Evolutionary conservation across 2,113 vertebrate species (phyloP), one percentile per base, ranked within the genome.

Genomic region (Dromiciops gliroides): DNA sequence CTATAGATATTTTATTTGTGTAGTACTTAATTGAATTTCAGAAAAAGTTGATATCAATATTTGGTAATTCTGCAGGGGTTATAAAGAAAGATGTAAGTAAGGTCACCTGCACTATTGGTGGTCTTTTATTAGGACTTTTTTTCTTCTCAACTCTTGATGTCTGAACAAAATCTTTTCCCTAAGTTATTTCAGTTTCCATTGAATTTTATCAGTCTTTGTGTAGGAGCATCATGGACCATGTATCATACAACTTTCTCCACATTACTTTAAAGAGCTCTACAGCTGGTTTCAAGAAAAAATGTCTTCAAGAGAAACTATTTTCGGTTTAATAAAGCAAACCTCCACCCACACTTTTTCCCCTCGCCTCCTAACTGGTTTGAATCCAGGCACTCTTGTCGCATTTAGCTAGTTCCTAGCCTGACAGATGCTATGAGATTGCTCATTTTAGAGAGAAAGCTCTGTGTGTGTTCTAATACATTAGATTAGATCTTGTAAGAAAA

Each of bases 391-490:
- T 26, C 88, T 90, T 90, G 0, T 94, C 90, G 51, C 92, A 83
- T 83, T 25, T 92, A 92, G 91, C 0, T 1, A 16, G 37, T 93
- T 83, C 44, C 67, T 37, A 90, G 60, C 93, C 51, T 95, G 31
- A 50, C 28, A 95, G 44, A 60, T 94, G 48, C 51, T 83, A 0
- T 90, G 91, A 94, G 92, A 44, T 93, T 37, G 10, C 89, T 97
- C 75, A 56, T 75, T 95, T 94, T 88, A 3, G 37, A 75, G 90
- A 75, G 28, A 94, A 89, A 88, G 37, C 49, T 92, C 6, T 52
- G 91, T 92, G 48, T 92, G 50, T 26, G 11, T 95, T 96, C 97
- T 96, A 51, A 48, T 75, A 89, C 94, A 96, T 90, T 91, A 12
- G 23, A 48, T 49, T 75, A 89, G 89, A 89, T 51, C 75, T 94